phyloP scores from a whole-genome alignment of 2,888 invertebrate species.

The Omphaloscelis lunosa region DNA sequence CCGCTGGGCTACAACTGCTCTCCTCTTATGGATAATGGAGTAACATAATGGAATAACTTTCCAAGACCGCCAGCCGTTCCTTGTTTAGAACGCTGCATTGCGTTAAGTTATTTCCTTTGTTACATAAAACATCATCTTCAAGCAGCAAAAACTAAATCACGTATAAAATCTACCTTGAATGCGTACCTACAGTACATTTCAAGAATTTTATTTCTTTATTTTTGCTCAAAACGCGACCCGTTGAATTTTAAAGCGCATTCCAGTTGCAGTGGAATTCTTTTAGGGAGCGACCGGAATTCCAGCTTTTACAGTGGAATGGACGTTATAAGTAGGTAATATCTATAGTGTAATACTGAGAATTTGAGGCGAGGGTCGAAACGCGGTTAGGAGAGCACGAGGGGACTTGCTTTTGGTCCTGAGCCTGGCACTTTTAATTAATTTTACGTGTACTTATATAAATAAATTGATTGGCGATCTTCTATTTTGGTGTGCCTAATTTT shows the following conservation, averaged over 20 bases:
- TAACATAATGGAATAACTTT: background rate
- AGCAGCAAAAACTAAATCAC: background rate
- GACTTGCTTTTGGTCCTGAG: background rate
- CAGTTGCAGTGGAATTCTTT: conserved; percentile 62
- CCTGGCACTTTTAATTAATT: conserved; percentile 19
- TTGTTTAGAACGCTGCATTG: background rate
- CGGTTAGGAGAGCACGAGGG: background rate
- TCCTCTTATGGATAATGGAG: background rate
- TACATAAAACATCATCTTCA: background rate
- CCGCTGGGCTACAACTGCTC: too few species aligned
- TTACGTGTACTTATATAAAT: background rate
- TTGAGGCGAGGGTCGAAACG: conserved; percentile 25
- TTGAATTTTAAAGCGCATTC: conserved; percentile 60
- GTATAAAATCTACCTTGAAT: background rate
- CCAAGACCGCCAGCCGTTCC: background rate
- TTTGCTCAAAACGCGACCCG: conserved; percentile 49
- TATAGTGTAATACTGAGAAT: conserved; percentile 53
- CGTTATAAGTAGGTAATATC: conserved; percentile 46
- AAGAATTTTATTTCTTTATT: conserved; percentile 50
- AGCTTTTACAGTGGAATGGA: conserved; percentile 49
- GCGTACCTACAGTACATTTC: conserved; percentile 17
- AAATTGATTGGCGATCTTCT: background rate
- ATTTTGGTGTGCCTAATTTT: background rate
- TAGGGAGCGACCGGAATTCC: conserved; percentile 53
- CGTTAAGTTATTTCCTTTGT: background rate